These are phyloP conservation scores for Tyria jacobaeae DNA, from an alignment of 2,888 invertebrate species.

Conservation along the genomic window DNA sequence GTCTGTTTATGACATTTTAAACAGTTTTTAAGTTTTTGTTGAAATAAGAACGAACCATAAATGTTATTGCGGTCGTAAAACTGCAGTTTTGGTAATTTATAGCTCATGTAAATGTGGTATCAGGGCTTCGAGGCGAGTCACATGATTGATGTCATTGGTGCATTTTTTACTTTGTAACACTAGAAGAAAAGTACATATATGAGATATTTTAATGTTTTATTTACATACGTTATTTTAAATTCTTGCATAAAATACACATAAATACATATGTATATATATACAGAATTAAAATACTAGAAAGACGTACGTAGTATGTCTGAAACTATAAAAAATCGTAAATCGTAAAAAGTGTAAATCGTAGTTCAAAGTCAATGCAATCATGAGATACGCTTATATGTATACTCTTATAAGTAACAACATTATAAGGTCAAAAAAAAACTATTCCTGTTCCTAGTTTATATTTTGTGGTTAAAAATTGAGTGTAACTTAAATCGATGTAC, in stretches of 20 bases:
- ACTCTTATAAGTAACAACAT: no score
- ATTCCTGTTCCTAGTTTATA: no score
- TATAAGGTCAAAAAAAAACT: no score
- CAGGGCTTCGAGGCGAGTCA: slow-evolving; percentile 66
- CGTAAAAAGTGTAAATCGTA: no score
- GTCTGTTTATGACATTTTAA: slow-evolving; percentile 82
- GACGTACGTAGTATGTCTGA: no score
- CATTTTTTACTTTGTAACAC: slow-evolving; percentile 59
- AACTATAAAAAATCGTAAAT: no score
- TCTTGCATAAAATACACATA: slow-evolving; percentile 40
- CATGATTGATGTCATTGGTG: slow-evolving; percentile 69
- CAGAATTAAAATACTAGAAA: no score
- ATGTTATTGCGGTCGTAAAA: slow-evolving; percentile 82
- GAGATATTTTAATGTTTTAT: slow-evolving; percentile 28
- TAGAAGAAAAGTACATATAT: slow-evolving; percentile 26
- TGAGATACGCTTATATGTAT: no score
- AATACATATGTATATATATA: no score
- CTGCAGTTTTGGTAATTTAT: slow-evolving; percentile 82
- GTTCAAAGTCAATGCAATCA: no score
- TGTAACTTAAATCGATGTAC: no score
- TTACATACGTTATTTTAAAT: slow-evolving; percentile 28
- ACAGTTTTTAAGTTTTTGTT: slow-evolving; percentile 82
- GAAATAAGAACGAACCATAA: slow-evolving; percentile 80
- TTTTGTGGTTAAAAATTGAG: no score
- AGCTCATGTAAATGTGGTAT: slow-evolving; percentile 74